phyloP scores from a whole-genome alignment of 2,888 invertebrate species.

The Desoria tigrina region DNA sequence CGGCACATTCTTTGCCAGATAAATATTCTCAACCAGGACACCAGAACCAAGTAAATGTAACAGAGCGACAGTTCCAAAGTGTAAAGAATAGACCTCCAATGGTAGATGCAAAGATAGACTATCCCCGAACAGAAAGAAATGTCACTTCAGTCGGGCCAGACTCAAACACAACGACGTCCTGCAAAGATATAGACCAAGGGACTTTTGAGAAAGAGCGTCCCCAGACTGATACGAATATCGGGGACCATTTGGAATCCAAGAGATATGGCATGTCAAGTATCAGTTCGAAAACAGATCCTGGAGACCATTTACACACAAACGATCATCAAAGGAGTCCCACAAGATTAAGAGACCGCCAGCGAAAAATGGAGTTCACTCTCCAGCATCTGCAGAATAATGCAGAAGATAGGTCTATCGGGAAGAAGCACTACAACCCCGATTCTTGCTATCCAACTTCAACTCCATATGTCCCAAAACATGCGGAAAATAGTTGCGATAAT shows the following conservation, averaged over 20 bases:
- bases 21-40: too few relatives aligned
- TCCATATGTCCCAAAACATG: constrained; percentile 8
- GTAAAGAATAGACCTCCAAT: neutral
- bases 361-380: constrained; percentile 18
- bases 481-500: neutral
- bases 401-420: constrained; percentile 10
- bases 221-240: too few relatives aligned
- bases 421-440: constrained; percentile 12
- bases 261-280: neutral
- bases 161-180: too few relatives aligned
- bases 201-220: too few relatives aligned
- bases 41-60: neutral
- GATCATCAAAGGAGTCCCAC: constrained; percentile 13
- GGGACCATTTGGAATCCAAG: too few relatives aligned
- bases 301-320: neutral
- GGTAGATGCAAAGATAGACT: too few relatives aligned
- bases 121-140: too few relatives aligned
- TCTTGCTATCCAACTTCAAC: constrained; percentile 9
- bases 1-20: constrained; percentile 17
- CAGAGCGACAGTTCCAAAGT: neutral
- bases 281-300: neutral
- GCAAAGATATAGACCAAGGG: too few relatives aligned
- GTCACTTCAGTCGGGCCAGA: too few relatives aligned
- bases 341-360: constrained; percentile 10
- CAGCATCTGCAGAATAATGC: constrained; percentile 15